phyloP scores from a whole-genome alignment of 2,888 invertebrate species.

The Scaptomyza cyrtandrae region DNA sequence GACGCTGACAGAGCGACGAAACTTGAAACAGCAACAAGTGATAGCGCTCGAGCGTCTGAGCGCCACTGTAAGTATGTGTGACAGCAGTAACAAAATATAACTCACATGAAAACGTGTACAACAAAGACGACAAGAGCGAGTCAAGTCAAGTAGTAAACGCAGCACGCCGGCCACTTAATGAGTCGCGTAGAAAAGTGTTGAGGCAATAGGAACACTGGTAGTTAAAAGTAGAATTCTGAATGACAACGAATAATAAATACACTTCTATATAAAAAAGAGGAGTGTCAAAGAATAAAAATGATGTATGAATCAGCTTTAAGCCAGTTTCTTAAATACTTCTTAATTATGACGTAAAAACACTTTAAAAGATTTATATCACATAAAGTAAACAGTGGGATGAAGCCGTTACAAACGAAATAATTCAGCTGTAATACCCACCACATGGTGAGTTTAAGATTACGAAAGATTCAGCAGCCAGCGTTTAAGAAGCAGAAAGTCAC shows the following conservation, averaged over 20 bases:
- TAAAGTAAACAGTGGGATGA: too few species aligned
- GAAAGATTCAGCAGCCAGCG: constrained; percentile 5
- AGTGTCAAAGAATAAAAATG: not conserved
- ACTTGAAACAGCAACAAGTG: constrained; percentile 71
- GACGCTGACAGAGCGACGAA: constrained; percentile 41
- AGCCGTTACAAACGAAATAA: constrained; percentile 1
- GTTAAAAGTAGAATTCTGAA: not conserved
- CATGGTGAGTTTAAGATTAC: constrained; percentile 5
- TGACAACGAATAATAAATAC: constrained; percentile 29
- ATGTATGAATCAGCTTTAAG: not conserved
- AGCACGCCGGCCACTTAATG: constrained; percentile 38
- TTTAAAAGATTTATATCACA: not conserved
- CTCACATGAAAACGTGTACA: constrained; percentile 21
- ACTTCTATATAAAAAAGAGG: not conserved
- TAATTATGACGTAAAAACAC: not conserved
- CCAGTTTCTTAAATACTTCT: not conserved
- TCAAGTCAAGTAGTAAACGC: constrained; percentile 40
- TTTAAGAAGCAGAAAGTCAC: not conserved
- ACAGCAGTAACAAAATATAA: constrained; percentile 36
- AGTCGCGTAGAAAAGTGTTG: constrained; percentile 42
- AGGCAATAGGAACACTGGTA: constrained; percentile 27
- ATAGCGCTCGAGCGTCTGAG: constrained; percentile 48
- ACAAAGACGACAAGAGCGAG: constrained; percentile 45
- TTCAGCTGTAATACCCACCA: constrained; percentile 2
- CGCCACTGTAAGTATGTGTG: constrained; percentile 15